Evolutionary conservation across 1,140 invertebrate species (phyloP), one percentile per base, ranked within the genome.

Genomic region (Ooceraea biroi): DNA sequence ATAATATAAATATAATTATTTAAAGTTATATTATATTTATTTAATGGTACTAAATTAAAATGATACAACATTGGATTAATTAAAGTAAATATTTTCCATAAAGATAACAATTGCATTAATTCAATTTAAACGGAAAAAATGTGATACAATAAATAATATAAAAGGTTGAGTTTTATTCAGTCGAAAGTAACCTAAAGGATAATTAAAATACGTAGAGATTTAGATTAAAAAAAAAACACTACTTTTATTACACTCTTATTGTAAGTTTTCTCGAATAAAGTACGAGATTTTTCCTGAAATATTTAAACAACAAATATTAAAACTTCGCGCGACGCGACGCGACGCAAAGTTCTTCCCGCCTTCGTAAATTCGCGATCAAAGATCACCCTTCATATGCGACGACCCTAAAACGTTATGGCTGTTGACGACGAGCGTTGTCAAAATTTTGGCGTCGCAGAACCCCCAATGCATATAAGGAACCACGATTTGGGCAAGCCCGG

Each of bases 391-490:
- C 78, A 65, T 77, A 68, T 48, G 65, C 80, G 63, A 48, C 68
- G 57, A 85, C 57, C 69, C 85, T 85, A 85, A 87, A 87, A 85
- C 58, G 83, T 85, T 83, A 85, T 68, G 66, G 63, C 74, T 86
- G 83, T 86, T 85, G 83, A 78, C 82, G 84, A 66, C 61, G 68
- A 76, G 19, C 76, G 61, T 78, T 85, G 83, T 85, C 83, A 85
- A 87, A 87, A 85, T 88, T 83, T 88, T 17, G 57, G 44, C 72
- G 46, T 83, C 68, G 83, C 58, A 57, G 41, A 69, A 55, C 50
- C 63, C 63, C 44, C 61, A 30, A 60, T 73, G 46, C 73, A 73
- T 17, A 69, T 78, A 73, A 60, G 86, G 27, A 68, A 27, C 22
- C 30, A 44, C 76, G 65, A 80, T 80, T 80, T 58, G 11, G 60